These are phyloP conservation scores for Apotomis turbidana DNA, from an alignment of 2,888 invertebrate genomes.

Conservation along the genomic window DNA sequence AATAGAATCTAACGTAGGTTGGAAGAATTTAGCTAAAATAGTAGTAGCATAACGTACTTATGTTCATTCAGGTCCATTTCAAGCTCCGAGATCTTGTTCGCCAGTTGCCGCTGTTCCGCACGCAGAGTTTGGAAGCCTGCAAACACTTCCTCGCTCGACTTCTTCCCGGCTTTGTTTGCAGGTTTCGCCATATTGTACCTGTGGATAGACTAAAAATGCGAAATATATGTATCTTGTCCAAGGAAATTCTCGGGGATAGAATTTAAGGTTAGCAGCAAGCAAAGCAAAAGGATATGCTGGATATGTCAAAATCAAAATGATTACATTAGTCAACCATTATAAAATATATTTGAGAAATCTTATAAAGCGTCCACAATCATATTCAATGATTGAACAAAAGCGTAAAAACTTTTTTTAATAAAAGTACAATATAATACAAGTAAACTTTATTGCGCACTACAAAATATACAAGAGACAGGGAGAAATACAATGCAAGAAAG, in stretches of 20 bases:
- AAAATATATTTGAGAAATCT: no score
- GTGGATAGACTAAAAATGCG: not conserved
- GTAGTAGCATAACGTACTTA: slow-evolving; percentile 86
- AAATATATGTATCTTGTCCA: not conserved
- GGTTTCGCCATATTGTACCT: slow-evolving; percentile 62
- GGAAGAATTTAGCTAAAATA: not conserved
- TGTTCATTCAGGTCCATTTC: slow-evolving; percentile 98
- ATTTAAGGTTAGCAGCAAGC: slow-evolving; percentile 21
- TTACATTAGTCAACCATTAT: not conserved
- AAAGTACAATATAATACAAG: no score
- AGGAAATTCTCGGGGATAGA: not conserved
- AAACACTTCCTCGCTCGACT: slow-evolving; percentile 91
- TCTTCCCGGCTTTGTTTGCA: slow-evolving; percentile 71
- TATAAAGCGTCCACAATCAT: no score
- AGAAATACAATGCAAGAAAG: no score
- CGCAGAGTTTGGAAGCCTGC: slow-evolving; percentile 94
- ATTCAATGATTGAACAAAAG: no score
- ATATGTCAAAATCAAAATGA: slow-evolving; percentile 5
- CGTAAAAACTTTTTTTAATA: no score
- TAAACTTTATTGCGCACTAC: no score
- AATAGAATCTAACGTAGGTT: not conserved
- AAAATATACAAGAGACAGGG: no score
- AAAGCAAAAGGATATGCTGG: not conserved
- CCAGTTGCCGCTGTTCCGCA: slow-evolving; percentile 93
- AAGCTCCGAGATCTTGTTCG: slow-evolving; percentile 94